These are phyloP conservation scores for Idaea aversata DNA, from an alignment of 2,888 invertebrate genomes.

Conservation along the genomic window DNA sequence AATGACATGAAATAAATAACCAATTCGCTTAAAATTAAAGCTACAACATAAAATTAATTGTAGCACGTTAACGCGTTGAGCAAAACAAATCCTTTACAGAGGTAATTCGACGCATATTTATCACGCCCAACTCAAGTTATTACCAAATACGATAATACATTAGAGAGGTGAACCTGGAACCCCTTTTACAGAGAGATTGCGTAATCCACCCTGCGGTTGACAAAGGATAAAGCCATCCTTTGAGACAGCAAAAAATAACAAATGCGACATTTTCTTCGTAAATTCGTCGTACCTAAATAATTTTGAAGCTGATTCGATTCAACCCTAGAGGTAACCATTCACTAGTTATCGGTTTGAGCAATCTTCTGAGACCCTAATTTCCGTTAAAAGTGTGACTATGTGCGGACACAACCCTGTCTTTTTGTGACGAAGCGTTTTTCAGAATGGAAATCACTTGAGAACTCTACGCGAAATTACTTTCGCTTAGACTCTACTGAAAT, in stretches of 20 bases:
- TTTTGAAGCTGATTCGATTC: conserved; percentile 41
- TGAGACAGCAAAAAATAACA: conserved; percentile 11
- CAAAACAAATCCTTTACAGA: neutral
- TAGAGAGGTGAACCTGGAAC: conserved; percentile 1
- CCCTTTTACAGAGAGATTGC: neutral
- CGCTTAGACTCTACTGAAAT: neutral
- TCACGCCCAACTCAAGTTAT: conserved; percentile 20
- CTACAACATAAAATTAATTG: neutral
- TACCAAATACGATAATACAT: conserved; percentile 18
- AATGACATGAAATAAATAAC: neutral
- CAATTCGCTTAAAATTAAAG: neutral
- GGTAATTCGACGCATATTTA: conserved; percentile 12
- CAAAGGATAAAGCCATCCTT: conserved; percentile 16
- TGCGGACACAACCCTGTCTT: conserved; percentile 26
- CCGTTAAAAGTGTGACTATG: conserved; percentile 40
- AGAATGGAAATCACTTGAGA: conserved; percentile 12
- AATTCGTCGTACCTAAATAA: conserved; percentile 25
- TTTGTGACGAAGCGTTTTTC: conserved; percentile 17
- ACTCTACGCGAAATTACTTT: neutral
- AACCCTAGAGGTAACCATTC: conserved; percentile 31
- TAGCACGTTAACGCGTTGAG: neutral
- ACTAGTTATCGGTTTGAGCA: conserved; percentile 55
- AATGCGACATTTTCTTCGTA: conserved; percentile 31
- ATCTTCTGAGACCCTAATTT: conserved; percentile 52
- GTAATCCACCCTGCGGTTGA: conserved; percentile 12